These are phyloP conservation scores for Hippocampus comes DNA, from an alignment of 2,113 vertebrate species.

Conservation along the genomic window DNA sequence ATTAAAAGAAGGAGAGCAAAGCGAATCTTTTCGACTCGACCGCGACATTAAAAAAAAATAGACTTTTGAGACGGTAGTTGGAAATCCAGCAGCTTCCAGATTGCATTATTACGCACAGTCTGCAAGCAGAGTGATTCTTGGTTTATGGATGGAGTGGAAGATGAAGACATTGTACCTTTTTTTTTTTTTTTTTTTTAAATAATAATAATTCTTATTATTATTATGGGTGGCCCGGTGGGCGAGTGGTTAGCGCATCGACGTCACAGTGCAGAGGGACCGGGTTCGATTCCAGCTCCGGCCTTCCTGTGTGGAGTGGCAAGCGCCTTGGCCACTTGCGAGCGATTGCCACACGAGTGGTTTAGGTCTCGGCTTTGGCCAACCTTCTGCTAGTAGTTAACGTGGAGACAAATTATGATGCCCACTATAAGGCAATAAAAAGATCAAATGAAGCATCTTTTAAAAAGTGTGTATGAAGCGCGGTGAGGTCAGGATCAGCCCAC, in stretches of 20 bases:
- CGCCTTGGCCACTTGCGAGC: no score
- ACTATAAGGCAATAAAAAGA: not conserved
- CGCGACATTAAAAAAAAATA: not conserved
- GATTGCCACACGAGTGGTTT: not conserved
- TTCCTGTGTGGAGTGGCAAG: no score
- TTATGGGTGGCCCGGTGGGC: no score
- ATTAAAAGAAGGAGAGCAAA: not conserved
- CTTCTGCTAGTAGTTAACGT: not conserved
- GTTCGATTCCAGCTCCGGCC: no score
- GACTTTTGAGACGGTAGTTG: not conserved
- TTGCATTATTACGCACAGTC: not conserved
- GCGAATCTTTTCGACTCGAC: not conserved
- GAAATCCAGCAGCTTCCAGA: not conserved
- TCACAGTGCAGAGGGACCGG: no score
- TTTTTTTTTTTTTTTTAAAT: not conserved
- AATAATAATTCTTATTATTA: no score
- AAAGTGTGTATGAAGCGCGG: not conserved
- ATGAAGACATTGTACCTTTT: not conserved
- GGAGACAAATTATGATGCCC: not conserved
- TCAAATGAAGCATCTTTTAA: not conserved
- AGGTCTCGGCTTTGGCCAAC: not conserved
- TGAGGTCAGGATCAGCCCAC: slow-evolving; percentile 6
- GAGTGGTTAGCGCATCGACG: no score
- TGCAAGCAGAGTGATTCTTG: not conserved
- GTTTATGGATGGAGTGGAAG: not conserved